Percentiles rank a stretch among this genome's conserved stretches.
Conservation (phyloP, 2,888 invertebrate species). For the Tiliacea aurago region DNA sequence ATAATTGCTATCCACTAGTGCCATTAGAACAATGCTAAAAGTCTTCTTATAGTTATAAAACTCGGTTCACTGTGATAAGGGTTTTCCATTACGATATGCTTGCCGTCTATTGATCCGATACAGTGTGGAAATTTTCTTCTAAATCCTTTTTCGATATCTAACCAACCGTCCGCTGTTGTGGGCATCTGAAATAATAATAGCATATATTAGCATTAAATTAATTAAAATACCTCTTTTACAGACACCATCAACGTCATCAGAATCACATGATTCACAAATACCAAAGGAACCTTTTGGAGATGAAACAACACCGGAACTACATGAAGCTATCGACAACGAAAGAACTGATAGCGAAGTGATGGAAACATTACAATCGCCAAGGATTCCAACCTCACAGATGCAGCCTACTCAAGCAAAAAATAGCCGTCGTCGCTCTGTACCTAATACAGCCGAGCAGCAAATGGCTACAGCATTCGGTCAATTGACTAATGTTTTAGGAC, state of each 20-base stretch:
- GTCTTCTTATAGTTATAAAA: slow-evolving; percentile 67
- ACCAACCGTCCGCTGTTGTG: slow-evolving; percentile 32
- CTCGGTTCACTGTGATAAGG: slow-evolving; percentile 54
- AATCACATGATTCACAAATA: slow-evolving; percentile 55
- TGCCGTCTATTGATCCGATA: slow-evolving; percentile 66
- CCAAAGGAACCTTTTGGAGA: slow-evolving; percentile 52
- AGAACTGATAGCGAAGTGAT: slow-evolving; percentile 49
- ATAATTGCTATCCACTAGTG: slow-evolving; percentile 69
- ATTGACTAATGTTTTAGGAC: slow-evolving; percentile 33
- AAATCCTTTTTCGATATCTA: slow-evolving; percentile 50
- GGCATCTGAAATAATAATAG: slow-evolving; percentile 44
- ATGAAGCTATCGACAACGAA: slow-evolving; percentile 51
- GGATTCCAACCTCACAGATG: slow-evolving; percentile 33
- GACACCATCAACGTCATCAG: slow-evolving; percentile 56
- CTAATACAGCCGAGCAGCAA: slow-evolving; percentile 16
- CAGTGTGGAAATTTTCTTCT: slow-evolving; percentile 51
- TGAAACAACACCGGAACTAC: slow-evolving; percentile 50
- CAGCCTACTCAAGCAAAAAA: slow-evolving; percentile 54
- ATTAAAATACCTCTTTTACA: slow-evolving; percentile 54
- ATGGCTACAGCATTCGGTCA: slow-evolving; percentile 27
- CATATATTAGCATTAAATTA: slow-evolving; percentile 42
- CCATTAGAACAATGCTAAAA: slow-evolving; percentile 65
- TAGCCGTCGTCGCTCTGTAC: slow-evolving; percentile 29
- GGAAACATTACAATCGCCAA: slow-evolving; percentile 37
- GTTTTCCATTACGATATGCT: slow-evolving; percentile 64